phyloP scores from a whole-genome alignment of 2,888 invertebrate species.

The Scrobipalpa costella region DNA sequence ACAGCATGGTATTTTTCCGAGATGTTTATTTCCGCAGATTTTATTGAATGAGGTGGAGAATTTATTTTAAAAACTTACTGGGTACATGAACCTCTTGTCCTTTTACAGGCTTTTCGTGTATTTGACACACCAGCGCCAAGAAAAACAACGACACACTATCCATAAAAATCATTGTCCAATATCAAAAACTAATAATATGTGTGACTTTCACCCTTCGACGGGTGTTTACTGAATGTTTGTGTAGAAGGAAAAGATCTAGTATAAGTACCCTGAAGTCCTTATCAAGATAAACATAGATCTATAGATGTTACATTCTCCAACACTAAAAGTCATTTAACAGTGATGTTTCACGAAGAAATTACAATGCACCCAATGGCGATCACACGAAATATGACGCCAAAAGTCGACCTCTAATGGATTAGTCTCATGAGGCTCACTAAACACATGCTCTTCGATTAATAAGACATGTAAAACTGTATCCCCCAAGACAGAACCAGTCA shows the following conservation, averaged over 20 bases:
- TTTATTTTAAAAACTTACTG: slow-evolving; percentile 8
- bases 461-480: neutral
- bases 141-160: slow-evolving; percentile 42
- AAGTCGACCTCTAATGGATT: neutral
- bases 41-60: neutral
- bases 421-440: neutral
- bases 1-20: too few species aligned
- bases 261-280: neutral
- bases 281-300: neutral
- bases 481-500: slow-evolving; percentile 23
- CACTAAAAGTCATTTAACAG: slow-evolving; percentile 23
- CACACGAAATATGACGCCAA: neutral
- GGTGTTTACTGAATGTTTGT: slow-evolving; percentile 2
- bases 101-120: slow-evolving; percentile 51
- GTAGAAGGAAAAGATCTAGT: neutral
- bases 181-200: neutral
- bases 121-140: slow-evolving; percentile 45
- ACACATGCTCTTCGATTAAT: neutral
- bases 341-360: neutral
- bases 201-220: slow-evolving; percentile 26
- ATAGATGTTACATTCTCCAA: neutral
- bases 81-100: slow-evolving; percentile 63
- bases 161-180: slow-evolving; percentile 43
- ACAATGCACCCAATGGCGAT: neutral
- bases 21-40: too few species aligned